Evolutionary conservation across 1,140 invertebrate species (phyloP), one percentile per base, ranked within the genome.

Genomic region (Heterodera schachtii): DNA sequence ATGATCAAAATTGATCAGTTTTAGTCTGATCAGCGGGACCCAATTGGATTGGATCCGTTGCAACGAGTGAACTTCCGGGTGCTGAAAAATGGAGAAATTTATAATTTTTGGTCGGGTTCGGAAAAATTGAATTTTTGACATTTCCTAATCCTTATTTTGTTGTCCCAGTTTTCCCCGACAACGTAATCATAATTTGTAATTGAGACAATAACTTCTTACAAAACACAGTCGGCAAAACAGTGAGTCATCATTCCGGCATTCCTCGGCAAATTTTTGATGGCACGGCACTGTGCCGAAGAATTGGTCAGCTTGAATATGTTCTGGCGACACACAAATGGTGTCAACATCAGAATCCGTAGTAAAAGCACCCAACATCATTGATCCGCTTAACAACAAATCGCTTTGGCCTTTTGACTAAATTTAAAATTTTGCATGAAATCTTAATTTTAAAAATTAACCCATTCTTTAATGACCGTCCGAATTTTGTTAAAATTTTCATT

Each of bases 221-320:
- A 64, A 64, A 1, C 57, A 64, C 13, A 64, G 57, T 64, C 5
- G 57, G 57, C 57, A 64, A 64, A 64, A 64, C 57, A 64, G 2
- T 64, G 57, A 64, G 57, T 64, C 57, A 19, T 64, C 57, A 64
- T 64, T 64, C 19, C 57, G 57, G 57, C 57, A 64, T 64, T 64
- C 57, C 19, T 64, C 16, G 16, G 11, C 19, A 64, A 64, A 64
- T 64, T 64, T 64, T 19, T 64, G 13, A 19, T 64, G 57, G 57
- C 57, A 64, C 16, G 16, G 3, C 4, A 19, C 57, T 64, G 57
- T 64, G 57, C 57, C 57, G 57, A 64, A 64, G 16, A 64, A 64
- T 5, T 64, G 57, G 13, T 64, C 57, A 19, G 57, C 57, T 2
- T 19, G 57, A 19, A 64, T 64, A 64, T 64, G 57, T 64, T 64